Evolutionary conservation across 2,113 vertebrate species (phyloP).

Genomic region (Passer montanus): DNA sequence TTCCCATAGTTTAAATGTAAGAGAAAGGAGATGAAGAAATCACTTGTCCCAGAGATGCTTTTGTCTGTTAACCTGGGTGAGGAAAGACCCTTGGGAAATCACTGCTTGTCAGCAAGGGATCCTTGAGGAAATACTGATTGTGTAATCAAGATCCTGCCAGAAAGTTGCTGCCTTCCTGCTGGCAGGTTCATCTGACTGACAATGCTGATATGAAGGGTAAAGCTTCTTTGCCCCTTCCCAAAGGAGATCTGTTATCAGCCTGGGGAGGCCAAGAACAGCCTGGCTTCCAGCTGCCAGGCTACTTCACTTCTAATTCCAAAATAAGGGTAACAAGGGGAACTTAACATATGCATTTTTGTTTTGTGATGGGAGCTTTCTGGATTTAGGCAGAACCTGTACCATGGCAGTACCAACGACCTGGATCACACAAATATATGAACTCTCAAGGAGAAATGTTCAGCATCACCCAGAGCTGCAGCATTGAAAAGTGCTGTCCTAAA

Average conservation of each 20-base stretch:
- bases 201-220: not conserved
- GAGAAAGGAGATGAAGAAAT: not conserved
- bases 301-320: not conserved
- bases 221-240: not conserved
- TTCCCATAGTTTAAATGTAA: not conserved
- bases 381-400: not conserved
- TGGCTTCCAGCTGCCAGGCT: not conserved
- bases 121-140: not conserved
- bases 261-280: not conserved
- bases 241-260: not conserved
- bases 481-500: not conserved
- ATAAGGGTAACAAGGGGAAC: not conserved
- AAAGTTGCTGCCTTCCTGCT: not conserved
- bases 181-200: not conserved
- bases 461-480: not conserved
- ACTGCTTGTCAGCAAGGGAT: not conserved
- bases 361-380: not conserved
- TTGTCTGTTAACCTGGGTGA: not conserved
- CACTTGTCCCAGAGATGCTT: rapidly evolving
- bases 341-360: rapidly evolving
- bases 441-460: not conserved
- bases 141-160: not conserved
- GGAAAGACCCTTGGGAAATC: not conserved
- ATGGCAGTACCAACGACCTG: not conserved
- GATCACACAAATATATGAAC: not conserved